phyloP scores from a whole-genome alignment of 2,797 vertebrate species.

The Acropternis orthonyx region DNA sequence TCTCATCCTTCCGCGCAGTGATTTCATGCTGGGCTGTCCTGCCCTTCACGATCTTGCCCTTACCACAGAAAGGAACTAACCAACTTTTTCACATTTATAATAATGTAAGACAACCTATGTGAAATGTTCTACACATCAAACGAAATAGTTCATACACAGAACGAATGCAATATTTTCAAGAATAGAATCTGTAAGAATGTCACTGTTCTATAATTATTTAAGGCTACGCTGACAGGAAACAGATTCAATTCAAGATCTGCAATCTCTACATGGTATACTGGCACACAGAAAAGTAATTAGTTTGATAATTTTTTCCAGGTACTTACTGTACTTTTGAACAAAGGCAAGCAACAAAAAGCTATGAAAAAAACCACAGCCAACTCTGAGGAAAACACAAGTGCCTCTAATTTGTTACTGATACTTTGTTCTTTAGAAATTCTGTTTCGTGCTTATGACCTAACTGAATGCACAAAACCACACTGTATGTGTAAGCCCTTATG shows the following conservation, averaged over 20 bases:
- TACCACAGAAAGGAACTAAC: neutral
- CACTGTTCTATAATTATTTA: constrained; percentile 37
- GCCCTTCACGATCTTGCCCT: neutral
- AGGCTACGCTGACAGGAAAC: constrained; percentile 9
- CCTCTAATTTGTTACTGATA: neutral
- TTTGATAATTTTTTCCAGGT: constrained; percentile 5
- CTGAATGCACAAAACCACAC: neutral
- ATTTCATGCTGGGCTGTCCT: neutral
- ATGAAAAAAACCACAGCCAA: neutral
- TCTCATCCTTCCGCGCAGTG: neutral
- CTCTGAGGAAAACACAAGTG: neutral
- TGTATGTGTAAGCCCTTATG: neutral
- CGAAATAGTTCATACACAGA: neutral
- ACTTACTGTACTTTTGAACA: constrained; percentile 11
- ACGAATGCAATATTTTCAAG: constrained; percentile 4
- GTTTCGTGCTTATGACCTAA: neutral
- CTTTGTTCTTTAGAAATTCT: constrained; percentile 3
- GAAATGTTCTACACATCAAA: neutral
- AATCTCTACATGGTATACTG: neutral
- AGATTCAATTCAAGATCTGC: constrained; percentile 4
- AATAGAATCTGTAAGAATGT: constrained; percentile 14
- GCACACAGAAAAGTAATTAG: constrained; percentile 25
- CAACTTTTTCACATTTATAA: neutral
- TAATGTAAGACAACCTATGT: neutral
- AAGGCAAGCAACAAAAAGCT: constrained; percentile 29